Evolutionary conservation across 2,797 vertebrate species (phyloP).

Genomic region (Natrix natrix): DNA sequence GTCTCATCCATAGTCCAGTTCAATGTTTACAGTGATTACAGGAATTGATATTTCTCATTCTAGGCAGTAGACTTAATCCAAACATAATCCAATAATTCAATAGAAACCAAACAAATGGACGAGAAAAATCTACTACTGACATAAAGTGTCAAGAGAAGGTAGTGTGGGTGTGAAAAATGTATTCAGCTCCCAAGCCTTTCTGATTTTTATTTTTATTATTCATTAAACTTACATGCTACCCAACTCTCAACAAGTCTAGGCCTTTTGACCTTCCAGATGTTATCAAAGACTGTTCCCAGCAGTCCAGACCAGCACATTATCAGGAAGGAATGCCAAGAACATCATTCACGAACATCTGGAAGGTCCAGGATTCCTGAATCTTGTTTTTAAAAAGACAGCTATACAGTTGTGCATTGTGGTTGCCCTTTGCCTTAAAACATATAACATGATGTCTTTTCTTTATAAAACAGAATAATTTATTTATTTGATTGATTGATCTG

Average conservation of each 20-base stretch:
- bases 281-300: background rate
- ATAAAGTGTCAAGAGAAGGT: background rate
- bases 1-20: background rate
- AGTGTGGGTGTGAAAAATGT: background rate
- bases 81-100: background rate
- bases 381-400: background rate
- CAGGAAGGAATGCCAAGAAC: background rate
- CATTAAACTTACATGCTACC: background rate
- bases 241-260: background rate
- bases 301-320: background rate
- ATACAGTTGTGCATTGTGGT: background rate
- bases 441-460: background rate
- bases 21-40: background rate
- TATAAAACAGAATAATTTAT: background rate
- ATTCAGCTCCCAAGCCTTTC: background rate
- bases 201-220: background rate
- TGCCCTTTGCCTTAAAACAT: background rate
- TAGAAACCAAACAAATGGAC: background rate
- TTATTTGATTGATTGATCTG: background rate
- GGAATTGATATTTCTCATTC: background rate
- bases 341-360: background rate
- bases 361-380: background rate
- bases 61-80: background rate
- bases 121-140: background rate
- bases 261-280: background rate